These are phyloP conservation scores for Sinocyclocheilus anshuiensis DNA, from an alignment of 2,113 vertebrate genomes.

Conservation along the genomic window DNA sequence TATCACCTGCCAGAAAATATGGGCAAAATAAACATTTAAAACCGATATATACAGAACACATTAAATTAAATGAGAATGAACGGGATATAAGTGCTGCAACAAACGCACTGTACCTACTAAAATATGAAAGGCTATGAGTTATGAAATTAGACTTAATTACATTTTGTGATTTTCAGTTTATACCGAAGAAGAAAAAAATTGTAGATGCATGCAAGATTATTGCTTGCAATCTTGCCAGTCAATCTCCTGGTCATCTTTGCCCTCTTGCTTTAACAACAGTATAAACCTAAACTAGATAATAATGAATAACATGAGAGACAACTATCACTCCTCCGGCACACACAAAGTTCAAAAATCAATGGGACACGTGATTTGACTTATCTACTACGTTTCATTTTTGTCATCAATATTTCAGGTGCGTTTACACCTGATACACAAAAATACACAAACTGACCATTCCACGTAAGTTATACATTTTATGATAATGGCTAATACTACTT, in stretches of 20 bases:
- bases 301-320: background rate
- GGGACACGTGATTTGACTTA: no score
- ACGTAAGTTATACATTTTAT: background rate
- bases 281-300: background rate
- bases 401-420: background rate
- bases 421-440: background rate
- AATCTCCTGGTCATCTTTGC: background rate
- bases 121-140: background rate
- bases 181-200: background rate
- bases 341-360: background rate
- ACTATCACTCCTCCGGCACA: background rate
- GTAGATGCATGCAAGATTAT: background rate
- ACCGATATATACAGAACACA: background rate
- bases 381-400: background rate
- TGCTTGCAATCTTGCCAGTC: background rate
- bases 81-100: background rate
- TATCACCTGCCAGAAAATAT: constrained; percentile 80
- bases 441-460: background rate
- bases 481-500: background rate
- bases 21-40: background rate
- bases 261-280: background rate
- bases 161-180: background rate
- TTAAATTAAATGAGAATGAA: background rate
- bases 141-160: background rate
- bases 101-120: background rate